Conservation (phyloP, 2,888 invertebrate species). For the Drosophila ochracea region DNA sequence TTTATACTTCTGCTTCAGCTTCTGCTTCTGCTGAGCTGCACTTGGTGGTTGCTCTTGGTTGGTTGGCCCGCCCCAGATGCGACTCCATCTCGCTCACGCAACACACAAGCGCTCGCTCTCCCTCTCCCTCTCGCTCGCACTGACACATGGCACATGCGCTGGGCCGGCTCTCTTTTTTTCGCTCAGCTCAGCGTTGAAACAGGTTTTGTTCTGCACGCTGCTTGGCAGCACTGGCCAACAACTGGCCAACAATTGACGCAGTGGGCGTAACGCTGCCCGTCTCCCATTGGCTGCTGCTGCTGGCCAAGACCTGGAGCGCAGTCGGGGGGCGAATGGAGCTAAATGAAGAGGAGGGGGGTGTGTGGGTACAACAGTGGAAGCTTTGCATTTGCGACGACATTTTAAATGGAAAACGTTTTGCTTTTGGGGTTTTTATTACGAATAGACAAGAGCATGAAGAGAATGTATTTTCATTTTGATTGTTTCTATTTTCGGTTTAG, state of each 20-base stretch:
- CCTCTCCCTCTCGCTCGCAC: constrained; percentile 11
- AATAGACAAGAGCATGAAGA: constrained; percentile 64
- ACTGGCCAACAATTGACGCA: constrained; percentile 60
- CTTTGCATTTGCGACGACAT: constrained; percentile 79
- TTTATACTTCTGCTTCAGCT: constrained; percentile 6
- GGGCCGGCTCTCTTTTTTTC: constrained; percentile 35
- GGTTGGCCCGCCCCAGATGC: constrained; percentile 48
- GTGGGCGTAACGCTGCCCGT: constrained; percentile 62
- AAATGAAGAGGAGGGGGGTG: neutral
- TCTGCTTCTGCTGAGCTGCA: constrained; percentile 16
- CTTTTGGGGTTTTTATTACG: constrained; percentile 82
- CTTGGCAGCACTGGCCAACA: constrained; percentile 78
- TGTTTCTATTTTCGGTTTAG: constrained; percentile 77
- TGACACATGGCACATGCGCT: constrained; percentile 10
- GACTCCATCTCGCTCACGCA: constrained; percentile 32
- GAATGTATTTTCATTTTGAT: constrained; percentile 80
- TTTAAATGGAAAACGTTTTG: constrained; percentile 84
- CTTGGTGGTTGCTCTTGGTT: constrained; percentile 36
- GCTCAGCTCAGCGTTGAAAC: constrained; percentile 35
- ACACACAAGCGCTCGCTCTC: constrained; percentile 1
- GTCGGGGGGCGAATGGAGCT: neutral
- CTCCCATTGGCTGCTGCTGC: constrained; percentile 57
- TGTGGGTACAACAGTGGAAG: neutral
- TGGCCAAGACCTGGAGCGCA: neutral
- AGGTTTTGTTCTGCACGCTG: constrained; percentile 51